Conservation (phyloP, 1,140 invertebrate genomes). For the Drosophila kohkoa region DNA sequence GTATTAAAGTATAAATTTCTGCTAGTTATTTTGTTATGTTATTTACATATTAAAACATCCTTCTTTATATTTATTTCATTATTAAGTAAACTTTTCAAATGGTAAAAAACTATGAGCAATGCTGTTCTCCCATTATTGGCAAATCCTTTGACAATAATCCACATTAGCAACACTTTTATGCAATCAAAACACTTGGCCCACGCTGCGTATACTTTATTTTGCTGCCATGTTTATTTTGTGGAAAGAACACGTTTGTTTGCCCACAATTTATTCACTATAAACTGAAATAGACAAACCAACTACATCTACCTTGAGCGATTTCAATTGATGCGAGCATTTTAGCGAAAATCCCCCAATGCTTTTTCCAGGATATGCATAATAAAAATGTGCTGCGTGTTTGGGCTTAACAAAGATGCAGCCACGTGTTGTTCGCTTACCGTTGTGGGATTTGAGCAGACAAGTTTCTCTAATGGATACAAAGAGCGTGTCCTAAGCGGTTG, state of each 20-base stretch:
- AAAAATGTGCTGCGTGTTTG: slow-evolving; percentile 23
- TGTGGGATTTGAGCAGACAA: slow-evolving; percentile 3
- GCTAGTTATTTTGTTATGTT: no score
- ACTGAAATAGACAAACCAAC: not conserved
- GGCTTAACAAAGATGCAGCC: slow-evolving; percentile 20
- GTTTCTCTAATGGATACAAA: slow-evolving; percentile 17
- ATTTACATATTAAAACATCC: no score
- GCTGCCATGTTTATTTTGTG: slow-evolving; percentile 4
- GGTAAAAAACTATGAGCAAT: not conserved
- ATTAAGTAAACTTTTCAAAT: no score
- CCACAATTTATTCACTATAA: slow-evolving; percentile 14
- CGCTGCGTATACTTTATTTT: slow-evolving; percentile 7
- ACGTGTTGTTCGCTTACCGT: slow-evolving; percentile 17
- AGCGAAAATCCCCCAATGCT: slow-evolving; percentile 41
- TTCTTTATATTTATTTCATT: no score
- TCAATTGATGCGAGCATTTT: slow-evolving; percentile 20
- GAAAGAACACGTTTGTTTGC: not conserved
- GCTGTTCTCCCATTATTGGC: not conserved
- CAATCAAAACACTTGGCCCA: slow-evolving; percentile 34
- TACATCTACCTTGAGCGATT: not conserved
- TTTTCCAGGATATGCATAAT: slow-evolving; percentile 53
- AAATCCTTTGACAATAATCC: not conserved
- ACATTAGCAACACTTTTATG: slow-evolving; percentile 14
- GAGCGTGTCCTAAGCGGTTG: not conserved
- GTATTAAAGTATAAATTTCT: no score